These are phyloP conservation scores for Goniozus legneri DNA, from an alignment of 1,140 invertebrate genomes.

Conservation along the genomic window DNA sequence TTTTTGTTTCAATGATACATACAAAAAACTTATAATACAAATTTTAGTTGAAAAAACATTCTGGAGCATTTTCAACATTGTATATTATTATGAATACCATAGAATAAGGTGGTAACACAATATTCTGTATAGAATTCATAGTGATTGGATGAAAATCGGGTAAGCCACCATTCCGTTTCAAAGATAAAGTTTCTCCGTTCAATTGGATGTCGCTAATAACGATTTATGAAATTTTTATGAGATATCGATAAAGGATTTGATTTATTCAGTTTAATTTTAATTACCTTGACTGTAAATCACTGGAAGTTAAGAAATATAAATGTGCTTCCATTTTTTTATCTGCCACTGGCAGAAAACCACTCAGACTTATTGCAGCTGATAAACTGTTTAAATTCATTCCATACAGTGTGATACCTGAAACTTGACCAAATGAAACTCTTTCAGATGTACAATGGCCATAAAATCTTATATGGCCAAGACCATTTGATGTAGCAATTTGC, in stretches of 20 bases:
- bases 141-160: conserved; percentile 55
- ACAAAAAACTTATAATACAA: no score
- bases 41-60: no score
- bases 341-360: conserved; percentile 33
- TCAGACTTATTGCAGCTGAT: conserved; percentile 45
- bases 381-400: conserved; percentile 59
- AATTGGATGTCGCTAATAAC: no score
- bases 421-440: conserved; percentile 33
- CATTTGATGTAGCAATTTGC: conserved; percentile 39
- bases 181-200: conserved; percentile 57
- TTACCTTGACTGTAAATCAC: conserved; percentile 44
- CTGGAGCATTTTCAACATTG: no score
- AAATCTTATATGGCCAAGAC: conserved; percentile 53
- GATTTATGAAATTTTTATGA: conserved; percentile 42
- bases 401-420: conserved; percentile 56
- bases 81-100: conserved; percentile 62
- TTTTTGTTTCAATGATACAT: no score
- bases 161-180: conserved; percentile 48
- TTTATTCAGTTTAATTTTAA: neutral
- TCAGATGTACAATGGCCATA: conserved; percentile 64
- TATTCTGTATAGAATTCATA: conserved; percentile 42
- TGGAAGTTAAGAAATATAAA: conserved; percentile 41
- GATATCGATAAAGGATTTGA: neutral
- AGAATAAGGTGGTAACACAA: conserved; percentile 59
- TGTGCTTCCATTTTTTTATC: conserved; percentile 26